Evolutionary conservation across 2,113 vertebrate genomes (phyloP).

Genomic region (Catharus bicknelli): DNA sequence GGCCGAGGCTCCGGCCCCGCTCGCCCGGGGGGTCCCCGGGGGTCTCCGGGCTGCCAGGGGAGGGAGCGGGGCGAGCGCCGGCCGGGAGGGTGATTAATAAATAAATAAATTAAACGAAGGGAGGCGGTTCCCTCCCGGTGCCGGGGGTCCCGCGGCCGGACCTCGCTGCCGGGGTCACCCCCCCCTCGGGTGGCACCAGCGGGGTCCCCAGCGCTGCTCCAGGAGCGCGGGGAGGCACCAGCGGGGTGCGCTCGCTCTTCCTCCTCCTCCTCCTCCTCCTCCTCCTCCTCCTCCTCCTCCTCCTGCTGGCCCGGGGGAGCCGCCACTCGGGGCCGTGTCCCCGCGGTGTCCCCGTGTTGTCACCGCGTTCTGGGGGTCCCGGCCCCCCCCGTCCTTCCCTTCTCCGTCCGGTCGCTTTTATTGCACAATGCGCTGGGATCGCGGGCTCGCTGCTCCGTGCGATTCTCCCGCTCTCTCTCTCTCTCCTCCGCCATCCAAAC

Average conservation of each 20-base stretch:
- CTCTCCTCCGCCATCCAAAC: not conserved
- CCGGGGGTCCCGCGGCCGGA: not conserved
- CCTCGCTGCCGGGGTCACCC: no score
- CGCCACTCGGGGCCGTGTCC: no score
- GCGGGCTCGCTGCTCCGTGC: not conserved
- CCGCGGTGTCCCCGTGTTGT: no score
- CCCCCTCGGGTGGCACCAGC: no score
- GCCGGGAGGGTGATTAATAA: constrained; percentile 38
- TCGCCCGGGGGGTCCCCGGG: not conserved
- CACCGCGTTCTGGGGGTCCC: not conserved
- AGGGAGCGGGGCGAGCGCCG: not conserved
- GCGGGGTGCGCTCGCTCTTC: no score
- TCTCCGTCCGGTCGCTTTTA: constrained; percentile 40
- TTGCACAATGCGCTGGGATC: constrained; percentile 64
- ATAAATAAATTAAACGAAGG: constrained; percentile 64
- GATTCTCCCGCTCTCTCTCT: not conserved
- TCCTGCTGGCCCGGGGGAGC: no score
- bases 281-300: no score
- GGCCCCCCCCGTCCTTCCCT: not conserved
- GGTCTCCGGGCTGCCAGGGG: not conserved
- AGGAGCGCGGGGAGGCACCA: no score
- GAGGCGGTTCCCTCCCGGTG: not conserved
- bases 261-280: no score
- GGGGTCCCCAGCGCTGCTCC: no score
- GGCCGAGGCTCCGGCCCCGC: no score